A percentile compares a stretch with the other conserved stretches of the same genome.
These are phyloP conservation scores for Meloidogyne chitwoodi DNA, from an alignment of 1,140 invertebrate species.

Conservation along the genomic window DNA sequence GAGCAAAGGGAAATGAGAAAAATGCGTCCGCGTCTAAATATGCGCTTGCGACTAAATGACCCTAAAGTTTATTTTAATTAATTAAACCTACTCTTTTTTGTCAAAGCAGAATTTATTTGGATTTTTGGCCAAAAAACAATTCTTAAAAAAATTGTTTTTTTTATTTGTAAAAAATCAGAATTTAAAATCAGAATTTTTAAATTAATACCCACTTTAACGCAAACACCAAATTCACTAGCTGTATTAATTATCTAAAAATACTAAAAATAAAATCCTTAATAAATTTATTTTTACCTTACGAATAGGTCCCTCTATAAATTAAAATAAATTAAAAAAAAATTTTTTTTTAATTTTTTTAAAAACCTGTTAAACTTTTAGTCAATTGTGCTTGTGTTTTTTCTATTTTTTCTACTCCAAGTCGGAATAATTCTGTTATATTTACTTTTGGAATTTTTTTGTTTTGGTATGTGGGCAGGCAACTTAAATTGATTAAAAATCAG, in stretches of 20 bases:
- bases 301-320: slow-evolving; percentile 29
- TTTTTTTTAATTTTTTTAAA: too few relatives aligned
- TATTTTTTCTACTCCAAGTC: slow-evolving; percentile 44
- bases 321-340: neutral
- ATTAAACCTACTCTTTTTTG: slow-evolving; percentile 32
- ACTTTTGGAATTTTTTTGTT: slow-evolving; percentile 34
- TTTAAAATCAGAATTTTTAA: neutral
- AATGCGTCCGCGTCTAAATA: too few relatives aligned
- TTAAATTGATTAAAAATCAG: neutral
- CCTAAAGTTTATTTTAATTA: too few relatives aligned
- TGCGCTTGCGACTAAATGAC: too few relatives aligned
- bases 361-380: slow-evolving; percentile 37
- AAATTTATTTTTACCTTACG: slow-evolving; percentile 27
- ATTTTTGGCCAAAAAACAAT: slow-evolving; percentile 49
- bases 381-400: slow-evolving; percentile 37
- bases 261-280: neutral
- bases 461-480: neutral
- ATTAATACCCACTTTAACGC: slow-evolving; percentile 25
- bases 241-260: slow-evolving; percentile 33
- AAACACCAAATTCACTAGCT: slow-evolving; percentile 40
- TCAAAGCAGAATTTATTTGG: slow-evolving; percentile 48
- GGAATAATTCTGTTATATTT: slow-evolving; percentile 50
- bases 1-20: neutral
- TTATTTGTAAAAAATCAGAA: neutral
- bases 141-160: slow-evolving; percentile 15